A percentile compares a stretch with the other conserved stretches of the same genome.
phyloP scores from a whole-genome alignment of 2,113 vertebrate species.

The Condylura cristata region DNA sequence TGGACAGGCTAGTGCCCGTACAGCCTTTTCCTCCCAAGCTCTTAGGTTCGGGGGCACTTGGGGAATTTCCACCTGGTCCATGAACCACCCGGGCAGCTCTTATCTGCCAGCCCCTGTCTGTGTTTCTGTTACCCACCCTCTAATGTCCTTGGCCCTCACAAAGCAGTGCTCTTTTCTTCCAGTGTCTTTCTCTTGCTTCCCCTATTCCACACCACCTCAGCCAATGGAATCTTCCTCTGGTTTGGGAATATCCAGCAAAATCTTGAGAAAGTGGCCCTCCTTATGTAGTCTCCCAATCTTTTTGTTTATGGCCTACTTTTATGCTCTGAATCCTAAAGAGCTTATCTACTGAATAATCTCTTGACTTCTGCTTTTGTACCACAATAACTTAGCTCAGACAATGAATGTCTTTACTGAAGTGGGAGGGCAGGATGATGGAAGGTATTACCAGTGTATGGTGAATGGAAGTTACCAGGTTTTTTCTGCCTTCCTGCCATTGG shows the following conservation, averaged over 20 bases:
- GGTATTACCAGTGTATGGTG: not conserved
- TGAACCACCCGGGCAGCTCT: not conserved
- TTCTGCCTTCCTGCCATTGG: too few species aligned
- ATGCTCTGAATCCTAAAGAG: slow-evolving; percentile 11
- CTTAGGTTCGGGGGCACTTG: not conserved
- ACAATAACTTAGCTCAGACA: not conserved
- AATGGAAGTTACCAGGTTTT: too few species aligned
- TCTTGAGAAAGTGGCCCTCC: not conserved
- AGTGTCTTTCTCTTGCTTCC: not conserved
- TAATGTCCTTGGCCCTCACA: not conserved
- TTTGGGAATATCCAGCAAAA: not conserved
- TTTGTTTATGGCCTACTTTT: slow-evolving; percentile 3
- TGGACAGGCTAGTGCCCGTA: not conserved
- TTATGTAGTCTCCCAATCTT: not conserved
- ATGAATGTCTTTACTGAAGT: not conserved
- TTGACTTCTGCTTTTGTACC: slow-evolving; percentile 43
- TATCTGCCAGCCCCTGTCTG: not conserved
- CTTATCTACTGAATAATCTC: not conserved
- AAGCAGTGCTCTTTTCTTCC: not conserved
- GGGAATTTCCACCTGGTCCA: not conserved
- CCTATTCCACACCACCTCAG: not conserved
- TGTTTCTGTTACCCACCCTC: too few species aligned
- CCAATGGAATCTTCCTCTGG: not conserved
- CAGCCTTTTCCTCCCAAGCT: not conserved
- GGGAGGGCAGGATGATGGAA: not conserved